Percentiles rank a stretch among this genome's conserved stretches.
phyloP scores from a whole-genome alignment of 2,888 invertebrate species.

The Stratiomys singularior region DNA sequence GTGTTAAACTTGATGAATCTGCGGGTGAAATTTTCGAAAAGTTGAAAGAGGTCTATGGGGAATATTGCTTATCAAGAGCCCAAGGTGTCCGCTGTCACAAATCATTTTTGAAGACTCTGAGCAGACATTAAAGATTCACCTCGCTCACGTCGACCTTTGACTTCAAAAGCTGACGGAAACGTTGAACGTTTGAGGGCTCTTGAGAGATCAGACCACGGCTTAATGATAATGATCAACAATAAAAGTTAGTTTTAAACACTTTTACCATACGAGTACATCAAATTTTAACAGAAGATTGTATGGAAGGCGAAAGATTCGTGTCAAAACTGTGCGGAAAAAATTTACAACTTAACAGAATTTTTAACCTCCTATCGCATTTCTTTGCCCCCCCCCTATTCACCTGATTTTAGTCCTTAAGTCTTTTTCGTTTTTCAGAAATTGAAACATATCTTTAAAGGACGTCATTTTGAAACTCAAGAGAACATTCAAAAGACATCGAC shows the following conservation, averaged over 20 bases:
- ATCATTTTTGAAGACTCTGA: neutral
- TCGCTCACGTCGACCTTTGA: neutral
- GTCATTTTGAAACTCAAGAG: too few relatives aligned
- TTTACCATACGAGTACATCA: neutral
- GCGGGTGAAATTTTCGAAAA: too few relatives aligned
- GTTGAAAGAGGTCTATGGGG: too few relatives aligned
- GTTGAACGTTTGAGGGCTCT: conserved; percentile 4
- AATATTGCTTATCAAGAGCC: neutral
- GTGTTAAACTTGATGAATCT: too few relatives aligned
- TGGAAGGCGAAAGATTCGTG: neutral
- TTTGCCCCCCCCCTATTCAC: too few relatives aligned
- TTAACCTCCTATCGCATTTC: too few relatives aligned
- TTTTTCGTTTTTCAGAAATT: too few relatives aligned
- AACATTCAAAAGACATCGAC: too few relatives aligned
- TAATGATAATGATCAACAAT: neutral
- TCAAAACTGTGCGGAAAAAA: neutral
- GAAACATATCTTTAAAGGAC: too few relatives aligned
- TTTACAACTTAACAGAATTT: neutral
- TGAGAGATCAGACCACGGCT: neutral
- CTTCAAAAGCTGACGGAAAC: conserved; percentile 6
- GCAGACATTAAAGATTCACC: neutral
- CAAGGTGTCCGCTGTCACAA: neutral
- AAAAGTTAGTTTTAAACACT: neutral
- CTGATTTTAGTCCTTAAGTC: too few relatives aligned
- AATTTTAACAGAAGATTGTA: neutral